phyloP scores from a whole-genome alignment of 2,797 vertebrate species.

The Trichosurus vulpecula region DNA sequence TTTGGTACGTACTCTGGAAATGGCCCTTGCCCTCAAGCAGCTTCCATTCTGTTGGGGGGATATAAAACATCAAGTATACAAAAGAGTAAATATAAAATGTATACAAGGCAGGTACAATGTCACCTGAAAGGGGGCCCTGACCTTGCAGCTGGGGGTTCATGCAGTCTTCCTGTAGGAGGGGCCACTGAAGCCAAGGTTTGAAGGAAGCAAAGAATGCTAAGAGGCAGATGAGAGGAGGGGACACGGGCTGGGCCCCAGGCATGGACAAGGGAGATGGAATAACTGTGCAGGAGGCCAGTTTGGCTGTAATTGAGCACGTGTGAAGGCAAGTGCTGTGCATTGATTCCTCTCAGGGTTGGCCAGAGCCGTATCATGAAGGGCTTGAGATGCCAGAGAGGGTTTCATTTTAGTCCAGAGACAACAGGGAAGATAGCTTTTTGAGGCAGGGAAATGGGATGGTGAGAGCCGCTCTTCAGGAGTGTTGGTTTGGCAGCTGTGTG shows the following conservation, averaged over 20 bases:
- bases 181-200: neutral
- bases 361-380: neutral
- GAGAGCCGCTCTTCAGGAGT: neutral
- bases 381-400: neutral
- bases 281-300: neutral
- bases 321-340: neutral
- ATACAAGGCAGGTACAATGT: neutral
- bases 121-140: too few relatives aligned
- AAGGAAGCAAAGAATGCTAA: neutral
- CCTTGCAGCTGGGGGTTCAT: too few relatives aligned
- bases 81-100: neutral
- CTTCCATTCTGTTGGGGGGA: neutral
- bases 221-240: neutral
- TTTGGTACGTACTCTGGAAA: neutral
- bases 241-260: too few relatives aligned
- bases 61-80: too few relatives aligned
- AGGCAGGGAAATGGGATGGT: neutral
- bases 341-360: neutral
- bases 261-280: neutral
- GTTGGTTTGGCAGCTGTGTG: neutral
- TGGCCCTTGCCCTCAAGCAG: neutral
- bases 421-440: neutral
- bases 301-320: neutral
- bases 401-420: neutral
- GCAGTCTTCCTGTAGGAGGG: too few relatives aligned